Evolutionary conservation across 2,113 vertebrate species (phyloP), one percentile per base, ranked within the genome.

Genomic region (Ictidomys tridecemlineatus): DNA sequence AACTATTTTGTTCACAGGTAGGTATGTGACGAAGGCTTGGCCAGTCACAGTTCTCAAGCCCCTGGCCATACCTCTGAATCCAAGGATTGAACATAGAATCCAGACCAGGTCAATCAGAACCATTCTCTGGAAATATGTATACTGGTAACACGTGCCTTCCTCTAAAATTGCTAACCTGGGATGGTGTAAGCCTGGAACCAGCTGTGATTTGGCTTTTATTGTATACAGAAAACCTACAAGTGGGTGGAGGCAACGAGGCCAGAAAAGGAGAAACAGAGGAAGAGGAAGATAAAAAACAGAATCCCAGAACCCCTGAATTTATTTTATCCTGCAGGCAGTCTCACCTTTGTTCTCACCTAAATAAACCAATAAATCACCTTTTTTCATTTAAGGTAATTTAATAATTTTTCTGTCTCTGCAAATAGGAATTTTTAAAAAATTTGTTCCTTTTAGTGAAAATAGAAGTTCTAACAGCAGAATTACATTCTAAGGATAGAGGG

Each of bases 361-460:
- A 79, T 56, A 37, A 89, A 67, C 48, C 56, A 89, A 37, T 51
- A 78, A 76, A 70, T 87, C 58, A 61, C 26, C 37, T 85, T 84
- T 39, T 45, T 45, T 18, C 80, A 17, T 39, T 69, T 42, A 85
- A 32, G 20, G 58, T 51, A 70, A 32, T 94, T 89, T 91, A 37
- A 69, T 83, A 83, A 69, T 51, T 82, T 78, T 82, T 87, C 76
- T 88, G 61, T 61, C 51, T 34, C 85, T 80, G 26, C 65, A 93
- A 56, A 82, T 34, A 82, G 20, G n/a, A 56, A 18, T 56, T 20
- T 2, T 56, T 2, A 1, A 1, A 16, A 53, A 56, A 56, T 56
- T 20, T 20, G 6, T 56, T 56, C 56, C 20, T 56, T 56, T 56
- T 20, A 39, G 78, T 80, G 14, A 56, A 93, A 56, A 82, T 30